phyloP scores from a whole-genome alignment of 2,888 invertebrate genomes.

The Aleiodes leptofemur region DNA sequence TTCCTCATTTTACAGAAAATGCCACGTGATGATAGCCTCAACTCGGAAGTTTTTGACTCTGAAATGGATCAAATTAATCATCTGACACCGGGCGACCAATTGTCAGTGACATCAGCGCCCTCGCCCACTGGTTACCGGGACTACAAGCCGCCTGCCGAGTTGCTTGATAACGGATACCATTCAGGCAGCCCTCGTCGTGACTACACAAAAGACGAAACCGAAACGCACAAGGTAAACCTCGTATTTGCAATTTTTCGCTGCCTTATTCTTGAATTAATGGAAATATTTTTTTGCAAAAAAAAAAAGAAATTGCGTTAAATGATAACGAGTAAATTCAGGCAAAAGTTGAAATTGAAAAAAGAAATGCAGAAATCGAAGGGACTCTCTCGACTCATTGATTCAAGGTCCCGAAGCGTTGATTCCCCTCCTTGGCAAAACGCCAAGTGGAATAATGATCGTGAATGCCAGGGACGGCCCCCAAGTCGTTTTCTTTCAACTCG shows the following conservation, averaged over 20 bases:
- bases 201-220: conserved; percentile 50
- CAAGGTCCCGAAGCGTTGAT: conserved; percentile 35
- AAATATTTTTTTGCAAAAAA: no score
- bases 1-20: conserved; percentile 74
- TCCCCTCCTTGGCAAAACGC: conserved; percentile 38
- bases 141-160: conserved; percentile 85
- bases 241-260: neutral
- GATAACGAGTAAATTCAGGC: neutral
- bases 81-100: conserved; percentile 55
- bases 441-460: conserved; percentile 65
- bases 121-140: conserved; percentile 89
- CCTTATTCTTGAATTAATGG: no score
- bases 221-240: conserved; percentile 67
- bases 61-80: conserved; percentile 71
- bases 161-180: conserved; percentile 73
- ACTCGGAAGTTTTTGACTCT: conserved; percentile 89
- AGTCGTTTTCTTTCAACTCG: conserved; percentile 49
- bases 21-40: conserved; percentile 86
- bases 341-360: neutral
- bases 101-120: conserved; percentile 75
- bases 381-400: conserved; percentile 14
- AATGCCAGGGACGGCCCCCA: conserved; percentile 62
- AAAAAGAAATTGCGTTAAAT: neutral
- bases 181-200: conserved; percentile 47
- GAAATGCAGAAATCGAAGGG: neutral